Evolutionary conservation across 1,140 invertebrate genomes (phyloP).

Genomic region (Drosophila malerkotliana): DNA sequence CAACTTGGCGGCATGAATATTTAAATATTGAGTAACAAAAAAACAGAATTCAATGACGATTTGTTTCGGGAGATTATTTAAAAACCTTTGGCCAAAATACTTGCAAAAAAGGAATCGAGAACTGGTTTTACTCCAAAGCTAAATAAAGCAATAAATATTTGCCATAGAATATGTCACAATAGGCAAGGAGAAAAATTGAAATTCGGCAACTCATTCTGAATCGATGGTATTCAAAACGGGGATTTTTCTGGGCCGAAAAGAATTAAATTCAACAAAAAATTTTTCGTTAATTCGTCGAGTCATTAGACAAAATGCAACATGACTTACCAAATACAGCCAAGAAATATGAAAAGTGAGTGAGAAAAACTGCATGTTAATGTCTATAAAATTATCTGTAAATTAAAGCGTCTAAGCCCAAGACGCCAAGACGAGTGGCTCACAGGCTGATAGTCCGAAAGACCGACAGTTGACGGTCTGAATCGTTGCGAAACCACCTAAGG

Average conservation of each 20-base stretch:
- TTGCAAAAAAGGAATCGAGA: slow-evolving; percentile 22
- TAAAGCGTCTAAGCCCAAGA: slow-evolving; percentile 65
- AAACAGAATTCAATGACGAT: slow-evolving; percentile 40
- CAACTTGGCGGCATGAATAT: slow-evolving; percentile 39
- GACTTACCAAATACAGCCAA: slow-evolving; percentile 64
- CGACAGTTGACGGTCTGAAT: slow-evolving; percentile 47
- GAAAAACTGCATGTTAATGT: slow-evolving; percentile 76
- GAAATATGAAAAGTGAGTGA: slow-evolving; percentile 64
- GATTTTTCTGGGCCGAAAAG: slow-evolving; percentile 34
- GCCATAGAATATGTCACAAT: slow-evolving; percentile 31
- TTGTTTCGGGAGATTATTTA: slow-evolving; percentile 37
- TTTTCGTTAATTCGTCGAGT: slow-evolving; percentile 59
- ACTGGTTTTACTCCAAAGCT: slow-evolving; percentile 48
- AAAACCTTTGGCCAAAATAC: slow-evolving; percentile 49
- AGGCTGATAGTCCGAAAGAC: slow-evolving; percentile 28
- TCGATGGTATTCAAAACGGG: slow-evolving; percentile 31
- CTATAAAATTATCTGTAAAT: slow-evolving; percentile 77
- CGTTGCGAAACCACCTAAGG: slow-evolving; percentile 71
- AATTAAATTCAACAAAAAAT: slow-evolving; percentile 48
- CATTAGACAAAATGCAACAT: slow-evolving; percentile 77
- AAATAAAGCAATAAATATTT: slow-evolving; percentile 33
- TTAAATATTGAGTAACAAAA: slow-evolving; percentile 55
- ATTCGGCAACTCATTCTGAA: slow-evolving; percentile 43
- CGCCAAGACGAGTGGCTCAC: slow-evolving; percentile 24
- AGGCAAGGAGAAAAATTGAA: slow-evolving; percentile 23